A percentile compares a stretch with the other conserved stretches of the same genome.
Conservation (phyloP, 1,140 invertebrate genomes). For the Copidosoma floridanum region DNA sequence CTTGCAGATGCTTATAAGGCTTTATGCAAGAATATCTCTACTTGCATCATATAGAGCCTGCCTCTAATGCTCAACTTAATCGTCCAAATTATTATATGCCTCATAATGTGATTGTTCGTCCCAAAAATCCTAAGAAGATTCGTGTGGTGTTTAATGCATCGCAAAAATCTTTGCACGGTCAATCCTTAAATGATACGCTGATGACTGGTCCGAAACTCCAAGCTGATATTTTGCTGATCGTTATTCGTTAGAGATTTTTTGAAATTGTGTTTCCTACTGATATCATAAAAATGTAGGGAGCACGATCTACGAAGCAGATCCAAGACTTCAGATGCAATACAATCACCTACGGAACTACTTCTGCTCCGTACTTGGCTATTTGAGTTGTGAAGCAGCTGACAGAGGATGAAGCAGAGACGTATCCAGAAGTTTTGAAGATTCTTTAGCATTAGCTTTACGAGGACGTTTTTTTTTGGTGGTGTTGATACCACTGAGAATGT, state of each 20-base stretch:
- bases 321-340: neutral
- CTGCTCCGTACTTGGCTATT: neutral
- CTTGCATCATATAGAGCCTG: too few relatives aligned
- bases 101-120: neutral
- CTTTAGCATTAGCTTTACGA: neutral
- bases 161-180: neutral
- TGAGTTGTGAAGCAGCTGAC: neutral
- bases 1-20: too few relatives aligned
- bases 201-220: neutral
- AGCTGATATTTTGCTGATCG: neutral
- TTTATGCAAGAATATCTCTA: too few relatives aligned
- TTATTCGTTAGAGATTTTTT: neutral
- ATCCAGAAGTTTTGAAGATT: neutral
- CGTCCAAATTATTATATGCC: too few relatives aligned
- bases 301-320: neutral
- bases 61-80: too few relatives aligned
- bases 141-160: neutral
- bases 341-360: neutral
- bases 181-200: neutral
- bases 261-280: neutral
- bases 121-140: too few relatives aligned
- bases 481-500: neutral
- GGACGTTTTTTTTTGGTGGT: neutral
- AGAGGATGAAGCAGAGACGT: neutral
- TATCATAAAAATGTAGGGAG: constrained; percentile 1